Evolutionary conservation across 2,113 vertebrate species (phyloP).

Genomic region (Greenwoodochromis staneri): DNA sequence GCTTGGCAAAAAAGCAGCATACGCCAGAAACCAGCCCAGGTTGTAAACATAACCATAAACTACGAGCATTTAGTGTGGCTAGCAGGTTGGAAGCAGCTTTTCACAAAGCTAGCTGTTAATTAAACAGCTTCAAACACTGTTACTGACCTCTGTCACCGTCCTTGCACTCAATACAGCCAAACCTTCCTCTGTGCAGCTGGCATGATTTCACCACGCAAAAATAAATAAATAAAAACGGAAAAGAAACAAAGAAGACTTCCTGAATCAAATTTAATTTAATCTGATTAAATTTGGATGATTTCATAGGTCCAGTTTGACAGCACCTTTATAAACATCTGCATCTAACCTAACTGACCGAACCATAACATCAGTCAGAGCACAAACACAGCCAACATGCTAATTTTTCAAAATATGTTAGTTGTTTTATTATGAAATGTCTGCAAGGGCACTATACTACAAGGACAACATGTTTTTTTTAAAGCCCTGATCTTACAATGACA

Average conservation of each 20-base stretch:
- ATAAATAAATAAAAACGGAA: fast-evolving
- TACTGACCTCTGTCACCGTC: not conserved
- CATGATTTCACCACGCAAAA: not conserved
- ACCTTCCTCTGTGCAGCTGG: not conserved
- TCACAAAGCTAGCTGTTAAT: not conserved
- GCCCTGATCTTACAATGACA: not conserved
- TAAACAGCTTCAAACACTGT: not conserved
- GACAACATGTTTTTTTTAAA: not conserved
- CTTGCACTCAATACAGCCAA: not conserved
- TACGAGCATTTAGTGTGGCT: not conserved
- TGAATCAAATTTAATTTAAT: not conserved
- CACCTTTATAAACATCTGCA: not conserved
- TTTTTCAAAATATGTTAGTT: not conserved
- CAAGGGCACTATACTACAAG: not conserved
- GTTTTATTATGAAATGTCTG: not conserved
- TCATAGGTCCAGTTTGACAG: not conserved
- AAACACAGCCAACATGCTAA: not conserved
- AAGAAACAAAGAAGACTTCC: not conserved
- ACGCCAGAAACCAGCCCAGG: not conserved
- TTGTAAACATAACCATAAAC: not conserved
- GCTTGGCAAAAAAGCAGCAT: not conserved
- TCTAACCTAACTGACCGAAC: not conserved
- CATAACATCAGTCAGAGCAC: not conserved
- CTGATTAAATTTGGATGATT: not conserved
- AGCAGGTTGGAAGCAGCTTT: not conserved